Evolutionary conservation across 1,140 invertebrate genomes (phyloP), one percentile per base, ranked within the genome.

Genomic region (Lepidurus packardi): DNA sequence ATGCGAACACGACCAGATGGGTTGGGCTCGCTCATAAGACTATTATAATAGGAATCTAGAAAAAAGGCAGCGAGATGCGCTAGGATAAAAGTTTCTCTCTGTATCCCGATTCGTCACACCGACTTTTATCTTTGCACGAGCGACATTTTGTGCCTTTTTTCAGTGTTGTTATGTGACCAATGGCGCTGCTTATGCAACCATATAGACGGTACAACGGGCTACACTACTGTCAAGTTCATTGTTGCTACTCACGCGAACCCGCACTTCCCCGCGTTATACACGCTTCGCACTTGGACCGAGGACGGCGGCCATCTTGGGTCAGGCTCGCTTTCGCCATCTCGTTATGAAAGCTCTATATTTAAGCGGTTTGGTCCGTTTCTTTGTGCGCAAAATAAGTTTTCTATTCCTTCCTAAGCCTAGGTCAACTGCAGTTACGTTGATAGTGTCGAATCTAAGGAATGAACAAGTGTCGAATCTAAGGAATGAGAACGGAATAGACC

Each of bases 101-200:
- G 34, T 34, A 34, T 3, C 34, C 34, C 53, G 4, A n/a, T 65
- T 65, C 53, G 53, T 65, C 21, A 65, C 53, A 21, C 21, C 21
- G 53, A 34, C 53, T 65, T 65, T 13, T 65, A 21, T 65, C 53
- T n/a, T 65, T 65, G 53, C 53, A 65, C n/a, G 53, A 65, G 53
- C 53, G 53, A 65, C 53, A 65, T 65, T 65, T 65, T 21, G 0
- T 7, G 0, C 1, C 21, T 16, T 65, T 65, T 65, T 11, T 65
- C 21, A 47, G 6, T 7, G 16, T 11, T 47, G 10, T 47, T 47
- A 11, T 47, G 45, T 3, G 45, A 3, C 6, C 21, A 21, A 13
- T 65, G 13, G 21, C 0, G 34, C 53, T 65, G 53, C 53, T 65
- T 13, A 65, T 2, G 10, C 16, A 65, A 7, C 6, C 45, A 25